Evolutionary conservation across 2,113 vertebrate species (phyloP).

Genomic region (Sapayoa aenigma): DNA sequence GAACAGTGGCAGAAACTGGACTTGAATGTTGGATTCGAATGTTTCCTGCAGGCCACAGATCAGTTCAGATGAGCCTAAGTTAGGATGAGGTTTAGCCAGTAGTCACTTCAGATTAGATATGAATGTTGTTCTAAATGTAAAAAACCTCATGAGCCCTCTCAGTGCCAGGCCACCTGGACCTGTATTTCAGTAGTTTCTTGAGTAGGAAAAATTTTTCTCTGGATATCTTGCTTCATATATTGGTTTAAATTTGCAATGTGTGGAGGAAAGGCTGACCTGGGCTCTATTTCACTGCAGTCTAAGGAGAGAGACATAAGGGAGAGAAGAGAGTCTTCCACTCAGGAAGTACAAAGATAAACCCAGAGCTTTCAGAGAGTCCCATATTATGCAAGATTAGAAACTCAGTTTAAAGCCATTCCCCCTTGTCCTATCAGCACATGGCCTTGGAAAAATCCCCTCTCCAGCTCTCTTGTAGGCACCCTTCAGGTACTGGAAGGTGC

Average conservation of each 20-base stretch:
- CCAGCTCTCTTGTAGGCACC: neutral
- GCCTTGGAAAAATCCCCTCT: neutral
- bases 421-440: neutral
- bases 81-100: neutral
- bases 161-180: neutral
- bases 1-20: neutral
- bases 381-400: neutral
- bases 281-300: neutral
- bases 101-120: neutral
- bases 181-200: neutral
- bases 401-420: neutral
- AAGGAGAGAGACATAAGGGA: neutral
- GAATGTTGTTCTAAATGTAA: neutral
- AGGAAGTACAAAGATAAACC: neutral
- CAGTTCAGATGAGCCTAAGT: neutral
- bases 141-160: neutral
- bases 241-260: neutral
- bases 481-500: neutral
- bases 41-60: neutral
- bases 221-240: slow-evolving; percentile 3
- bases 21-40: neutral
- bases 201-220: slow-evolving; percentile 32
- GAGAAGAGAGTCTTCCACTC: neutral
- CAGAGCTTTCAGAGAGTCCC: neutral
- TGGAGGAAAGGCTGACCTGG: neutral